Evolutionary conservation across 2,797 vertebrate genomes (phyloP), one percentile per base, ranked within the genome.

Genomic region (Tachyglossus aculeatus): DNA sequence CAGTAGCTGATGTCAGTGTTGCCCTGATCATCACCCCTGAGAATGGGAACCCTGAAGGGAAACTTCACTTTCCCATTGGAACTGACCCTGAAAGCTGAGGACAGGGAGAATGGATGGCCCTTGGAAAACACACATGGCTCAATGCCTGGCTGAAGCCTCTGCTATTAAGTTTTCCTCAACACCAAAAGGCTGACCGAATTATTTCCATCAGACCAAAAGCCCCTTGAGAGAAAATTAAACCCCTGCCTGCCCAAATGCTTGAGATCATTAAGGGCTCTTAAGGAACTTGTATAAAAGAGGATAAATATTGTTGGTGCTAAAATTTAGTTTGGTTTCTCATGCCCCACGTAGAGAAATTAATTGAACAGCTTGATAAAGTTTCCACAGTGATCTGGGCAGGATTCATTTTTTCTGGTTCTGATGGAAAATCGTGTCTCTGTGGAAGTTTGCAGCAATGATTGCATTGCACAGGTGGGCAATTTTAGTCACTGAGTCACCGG

Each of bases 381-480:
- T 66, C 32, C 33, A 34, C 15, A 51, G 22, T 34, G 41, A 18
- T 74, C 24, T 32, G 36, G 60, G 32, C 25, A 41, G 48, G 37
- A 21, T 22, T 50, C 55, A 71, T 61, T 66, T 64, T 38, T 59
- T 32, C 16, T 8, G 7, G 33, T 59, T 22, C 15, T 34, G 45
- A 44, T 61, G 44, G 25, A 33, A 77, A 59, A 32, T 34, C 22
- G 14, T 63, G 47, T 37, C 67, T 70, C 64, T 59, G 47, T 60
- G 44, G 48, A 48, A 38, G 19, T 43, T 39, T 45, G 41, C 56
- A 66, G 61, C 60, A 51, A 40, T 34, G 21, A 44, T 33, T 55
- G 9, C 7, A 11, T 10, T 56, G 39, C 12, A 55, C 16, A 43
- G 55, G 59, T 60, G 44, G 18, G 51, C n/a, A 5, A 37, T 37